phyloP scores from a whole-genome alignment of 2,888 invertebrate genomes.

The Oxyteleia sp. region DNA sequence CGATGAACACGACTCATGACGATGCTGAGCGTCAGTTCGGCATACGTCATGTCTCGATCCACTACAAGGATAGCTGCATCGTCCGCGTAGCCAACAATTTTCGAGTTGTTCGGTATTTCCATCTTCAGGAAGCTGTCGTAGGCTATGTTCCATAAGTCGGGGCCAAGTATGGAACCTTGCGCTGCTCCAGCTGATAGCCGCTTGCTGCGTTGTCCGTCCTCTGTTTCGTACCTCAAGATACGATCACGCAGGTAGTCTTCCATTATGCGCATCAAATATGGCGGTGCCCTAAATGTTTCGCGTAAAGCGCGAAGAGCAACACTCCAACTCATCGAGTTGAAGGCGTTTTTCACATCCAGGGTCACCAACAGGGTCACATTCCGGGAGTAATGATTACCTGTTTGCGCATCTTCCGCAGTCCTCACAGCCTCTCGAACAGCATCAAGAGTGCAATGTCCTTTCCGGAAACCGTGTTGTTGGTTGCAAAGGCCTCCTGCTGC shows the following conservation, averaged over 20 bases:
- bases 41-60: not conserved
- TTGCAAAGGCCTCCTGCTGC: slow-evolving; percentile 67
- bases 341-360: slow-evolving; percentile 62
- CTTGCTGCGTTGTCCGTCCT: slow-evolving; percentile 40
- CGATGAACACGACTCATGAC: not conserved
- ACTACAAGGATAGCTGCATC: not conserved
- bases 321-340: slow-evolving; percentile 66
- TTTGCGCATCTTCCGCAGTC: slow-evolving; percentile 26
- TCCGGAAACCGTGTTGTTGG: slow-evolving; percentile 67
- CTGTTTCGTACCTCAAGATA: slow-evolving; percentile 43
- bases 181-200: slow-evolving; percentile 56
- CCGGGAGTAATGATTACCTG: slow-evolving; percentile 38
- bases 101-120: not conserved
- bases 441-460: slow-evolving; percentile 62
- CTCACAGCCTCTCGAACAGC: slow-evolving; percentile 58
- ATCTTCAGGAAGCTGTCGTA: not conserved
- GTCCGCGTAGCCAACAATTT: not conserved
- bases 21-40: not conserved
- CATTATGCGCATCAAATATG: not conserved
- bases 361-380: slow-evolving; percentile 56
- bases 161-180: slow-evolving; percentile 71
- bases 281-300: not conserved
- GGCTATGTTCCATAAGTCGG: slow-evolving; percentile 70
- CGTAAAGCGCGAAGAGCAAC: slow-evolving; percentile 46
- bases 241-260: slow-evolving; percentile 59